Base-by-base conservation (phyloP, 2,888 invertebrate species). In the Mimas tiliae region DNA sequence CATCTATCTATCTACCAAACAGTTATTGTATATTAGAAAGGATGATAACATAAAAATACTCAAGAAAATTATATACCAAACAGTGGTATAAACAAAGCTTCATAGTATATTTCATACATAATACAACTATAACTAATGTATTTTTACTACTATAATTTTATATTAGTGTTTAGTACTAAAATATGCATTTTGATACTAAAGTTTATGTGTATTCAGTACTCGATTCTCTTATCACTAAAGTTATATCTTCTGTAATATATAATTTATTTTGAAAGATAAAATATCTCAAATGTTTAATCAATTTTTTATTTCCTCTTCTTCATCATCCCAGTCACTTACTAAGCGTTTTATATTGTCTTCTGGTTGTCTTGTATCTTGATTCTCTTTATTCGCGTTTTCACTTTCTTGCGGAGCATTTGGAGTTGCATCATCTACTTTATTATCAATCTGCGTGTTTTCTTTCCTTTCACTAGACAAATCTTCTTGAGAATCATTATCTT, bases 311-410 rank as follows among this genome's bases (percentile, higher is more conserved):
- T 91, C 88, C 67, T 91, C 90, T 1, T 91, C 91, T 47, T 91
- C 91, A 67, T 94, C 94, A 75, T 93, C 94, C 94, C 94, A 94
- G 75, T 94, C 94, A 74, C 94, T 94, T 19, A 94, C 94, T 69
- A 94, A 80, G 68, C 82, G 93, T 74, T 90, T 91, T 19, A 94
- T 91, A 67, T 89, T 90, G 47, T 89, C 84, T 70, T 82, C 62
- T 27, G 67, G 67, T 51, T 63, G 67, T n/a, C 62, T 58, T 58
- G 53, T 65, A 68, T 50, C 11, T 53, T 48, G 47, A 34, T 19
- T 48, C 0, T 48, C 65, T 9, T 38, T 19, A 9, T 65, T 55
- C 11, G 70, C 72, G 50, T 72, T 76, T 68, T 75, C 74, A 58
- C 66, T 70, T 53, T 48, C 52, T 67, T 69, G 67, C 65, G 69